Percentiles rank a stretch among this genome's conserved stretches.
phyloP scores from a whole-genome alignment of 30 jellyfish, hydroid and myxozoan species.

The Nemopilema nomurai region DNA sequence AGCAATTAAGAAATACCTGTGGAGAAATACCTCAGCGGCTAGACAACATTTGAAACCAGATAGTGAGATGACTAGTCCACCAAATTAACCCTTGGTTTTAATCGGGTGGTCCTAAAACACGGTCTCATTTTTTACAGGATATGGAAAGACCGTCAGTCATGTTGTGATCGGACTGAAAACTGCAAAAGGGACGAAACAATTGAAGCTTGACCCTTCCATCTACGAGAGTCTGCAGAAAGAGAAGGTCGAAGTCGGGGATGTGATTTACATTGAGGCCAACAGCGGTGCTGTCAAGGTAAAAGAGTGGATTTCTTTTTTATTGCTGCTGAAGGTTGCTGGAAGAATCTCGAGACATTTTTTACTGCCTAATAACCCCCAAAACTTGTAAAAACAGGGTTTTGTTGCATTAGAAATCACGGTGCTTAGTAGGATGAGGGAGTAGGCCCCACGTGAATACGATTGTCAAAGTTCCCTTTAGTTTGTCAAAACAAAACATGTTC shows the following conservation, averaged over 20 bases:
- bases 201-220: constrained; percentile 93
- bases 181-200: constrained; percentile 92
- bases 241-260: constrained; percentile 95
- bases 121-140: constrained; percentile 35
- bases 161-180: constrained; percentile 95
- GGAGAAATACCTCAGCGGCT: no score
- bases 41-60: no score
- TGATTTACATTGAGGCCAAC: constrained; percentile 94
- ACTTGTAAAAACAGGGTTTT: no score
- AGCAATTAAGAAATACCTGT: no score
- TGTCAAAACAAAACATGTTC: no score
- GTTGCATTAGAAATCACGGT: no score
- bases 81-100: no score
- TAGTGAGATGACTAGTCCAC: no score
- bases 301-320: not conserved
- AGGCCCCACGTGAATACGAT: no score
- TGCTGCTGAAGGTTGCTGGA: not conserved
- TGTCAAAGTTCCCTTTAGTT: no score
- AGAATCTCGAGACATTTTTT: not conserved
- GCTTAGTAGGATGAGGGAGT: no score
- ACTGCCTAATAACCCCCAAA: no score
- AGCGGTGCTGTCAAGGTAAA: constrained; percentile 96
- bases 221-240: constrained; percentile 92
- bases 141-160: constrained; percentile 89
- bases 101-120: not conserved